Base-by-base conservation (phyloP, 2,797 vertebrate genomes). In the Huso huso region DNA sequence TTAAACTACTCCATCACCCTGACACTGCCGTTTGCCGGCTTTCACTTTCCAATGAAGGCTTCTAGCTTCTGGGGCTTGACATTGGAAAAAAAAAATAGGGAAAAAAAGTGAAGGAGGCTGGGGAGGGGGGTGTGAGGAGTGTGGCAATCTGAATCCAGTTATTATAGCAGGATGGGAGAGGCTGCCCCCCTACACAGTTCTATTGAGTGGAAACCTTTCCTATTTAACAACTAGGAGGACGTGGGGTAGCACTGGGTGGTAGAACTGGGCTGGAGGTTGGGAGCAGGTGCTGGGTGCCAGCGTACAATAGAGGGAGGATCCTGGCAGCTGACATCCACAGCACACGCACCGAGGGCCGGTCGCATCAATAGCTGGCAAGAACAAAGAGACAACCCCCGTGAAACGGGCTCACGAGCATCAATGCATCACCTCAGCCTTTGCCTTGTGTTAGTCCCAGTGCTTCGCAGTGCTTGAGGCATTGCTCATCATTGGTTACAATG, bases 201-300 rank as follows among this genome's bases (percentile, higher is more conserved):
- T 37, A 37, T 37, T 37, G 23, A 23, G 3, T 23, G 23, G 3
- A 37, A 37, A 37, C 23, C 23, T 37, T 37, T 37, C 23, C 4
- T 37, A 37, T 37, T 37, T 37, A 37, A 37, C 23, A 37, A 4
- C 23, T 3, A 37, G 23, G 23, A 37, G 48, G 53, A 49, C 10
- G 53, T 4, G 48, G 53, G 65, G 10, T 37, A n/a, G 48, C 15
- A 9, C 37, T 1, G 8, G n/a, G 15, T n/a, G 6, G 51, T 59
- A 58, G 61, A 49, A 8, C 60, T 3, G 4, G 59, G 48, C 10
- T 58, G 55, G 51, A 37, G 51, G 48, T 58, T 10, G 9, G 59
- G 63, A 69, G 65, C 72, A 76, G 75, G 71, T 77, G 73, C 65
- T 15, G 48, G 48, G 48, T 63, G 55, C 12, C 59, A 18, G 52